A percentile compares a stretch with the other conserved stretches of the same genome.
Conservation (phyloP, 2,113 vertebrate genomes). For the Lipophrys pholis region DNA sequence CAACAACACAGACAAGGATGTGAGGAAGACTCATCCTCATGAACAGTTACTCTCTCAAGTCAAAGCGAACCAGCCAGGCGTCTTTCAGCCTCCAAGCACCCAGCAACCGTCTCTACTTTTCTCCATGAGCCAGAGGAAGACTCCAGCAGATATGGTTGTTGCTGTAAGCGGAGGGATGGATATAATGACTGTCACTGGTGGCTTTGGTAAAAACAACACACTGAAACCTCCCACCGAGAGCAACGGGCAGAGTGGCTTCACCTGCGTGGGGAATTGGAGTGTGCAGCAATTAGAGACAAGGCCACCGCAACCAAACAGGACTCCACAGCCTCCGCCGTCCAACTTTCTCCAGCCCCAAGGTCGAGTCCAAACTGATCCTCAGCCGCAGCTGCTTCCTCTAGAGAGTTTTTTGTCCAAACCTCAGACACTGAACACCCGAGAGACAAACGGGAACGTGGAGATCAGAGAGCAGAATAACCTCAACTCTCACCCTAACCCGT, state of each 20-base stretch:
- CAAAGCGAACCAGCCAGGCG: slow-evolving; percentile 59
- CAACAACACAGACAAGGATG: slow-evolving; percentile 59
- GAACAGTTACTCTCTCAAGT: slow-evolving; percentile 69
- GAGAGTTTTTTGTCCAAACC: slow-evolving; percentile 78
- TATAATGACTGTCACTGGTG: slow-evolving; percentile 52
- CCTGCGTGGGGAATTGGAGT: slow-evolving; percentile 71
- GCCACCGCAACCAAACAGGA: slow-evolving; percentile 51
- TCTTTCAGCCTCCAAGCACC: slow-evolving; percentile 67
- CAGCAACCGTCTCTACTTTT: slow-evolving; percentile 69
- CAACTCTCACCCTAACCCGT: slow-evolving; percentile 48
- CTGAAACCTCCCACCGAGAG: slow-evolving; percentile 66
- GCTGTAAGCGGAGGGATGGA: slow-evolving; percentile 65
- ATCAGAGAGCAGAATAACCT: slow-evolving; percentile 60
- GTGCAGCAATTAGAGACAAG: slow-evolving; percentile 59
- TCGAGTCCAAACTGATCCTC: slow-evolving; percentile 53
- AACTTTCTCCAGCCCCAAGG: slow-evolving; percentile 67
- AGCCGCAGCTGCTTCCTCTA: slow-evolving; percentile 67
- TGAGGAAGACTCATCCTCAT: slow-evolving; percentile 55
- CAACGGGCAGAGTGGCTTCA: slow-evolving; percentile 62
- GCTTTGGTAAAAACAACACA: slow-evolving; percentile 69
- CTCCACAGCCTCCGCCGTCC: slow-evolving; percentile 42
- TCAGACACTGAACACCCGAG: slow-evolving; percentile 44
- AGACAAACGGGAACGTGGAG: slow-evolving; percentile 63
- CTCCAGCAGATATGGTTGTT: slow-evolving; percentile 65
- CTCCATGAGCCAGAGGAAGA: slow-evolving; percentile 72